Conservation (phyloP, 2,888 invertebrate species). For the Metacarcinus magister region DNA sequence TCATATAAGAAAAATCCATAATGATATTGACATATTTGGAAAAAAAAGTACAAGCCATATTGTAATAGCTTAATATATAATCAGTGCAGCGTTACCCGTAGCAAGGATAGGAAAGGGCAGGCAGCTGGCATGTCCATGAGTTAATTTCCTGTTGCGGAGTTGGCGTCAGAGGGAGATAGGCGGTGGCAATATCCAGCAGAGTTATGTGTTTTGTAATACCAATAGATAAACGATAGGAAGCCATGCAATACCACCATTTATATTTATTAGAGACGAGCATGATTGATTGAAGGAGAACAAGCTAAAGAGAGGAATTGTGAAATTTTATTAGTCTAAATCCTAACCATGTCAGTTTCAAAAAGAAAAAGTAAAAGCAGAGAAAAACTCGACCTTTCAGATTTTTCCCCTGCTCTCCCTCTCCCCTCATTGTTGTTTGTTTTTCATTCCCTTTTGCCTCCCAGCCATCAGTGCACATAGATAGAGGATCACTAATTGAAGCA, state of each 20-base stretch:
- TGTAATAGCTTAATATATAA: too few relatives aligned
- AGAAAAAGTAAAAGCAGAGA: background rate
- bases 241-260: background rate
- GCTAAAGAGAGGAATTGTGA: background rate
- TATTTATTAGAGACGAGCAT: background rate
- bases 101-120: background rate
- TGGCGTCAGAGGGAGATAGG: conserved; percentile 26
- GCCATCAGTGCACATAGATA: too few relatives aligned
- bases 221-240: background rate
- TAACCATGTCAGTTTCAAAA: background rate
- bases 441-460: too few relatives aligned
- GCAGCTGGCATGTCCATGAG: background rate
- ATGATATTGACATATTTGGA: background rate
- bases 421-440: too few relatives aligned
- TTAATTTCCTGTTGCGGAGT: background rate
- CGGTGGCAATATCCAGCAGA: background rate
- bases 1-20: too few relatives aligned
- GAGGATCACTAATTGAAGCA: too few relatives aligned
- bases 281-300: background rate
- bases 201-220: background rate
- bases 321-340: too few relatives aligned
- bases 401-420: too few relatives aligned
- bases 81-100: too few relatives aligned
- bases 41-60: background rate
- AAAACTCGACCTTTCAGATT: background rate